Percentiles rank a stretch among this genome's conserved stretches.
Conservation (phyloP, 2,888 invertebrate genomes). For the Drosophila pegasa region DNA sequence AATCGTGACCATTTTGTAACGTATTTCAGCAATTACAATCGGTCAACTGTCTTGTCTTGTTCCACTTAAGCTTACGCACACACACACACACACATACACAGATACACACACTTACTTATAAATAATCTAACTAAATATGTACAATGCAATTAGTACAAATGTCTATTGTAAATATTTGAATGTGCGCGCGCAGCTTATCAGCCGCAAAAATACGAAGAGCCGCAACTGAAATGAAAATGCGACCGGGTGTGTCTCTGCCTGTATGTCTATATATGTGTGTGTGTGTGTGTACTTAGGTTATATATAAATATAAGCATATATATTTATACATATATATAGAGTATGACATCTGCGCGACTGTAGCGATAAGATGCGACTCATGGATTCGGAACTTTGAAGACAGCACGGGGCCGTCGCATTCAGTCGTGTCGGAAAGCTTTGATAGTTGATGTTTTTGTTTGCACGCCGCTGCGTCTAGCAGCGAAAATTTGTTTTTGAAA, state of each 20-base stretch:
- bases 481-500: conserved; percentile 4
- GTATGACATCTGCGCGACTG: conserved; percentile 38
- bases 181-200: conserved; percentile 68
- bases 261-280: not conserved
- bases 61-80: conserved; percentile 41
- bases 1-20: conserved; percentile 44
- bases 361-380: conserved; percentile 36
- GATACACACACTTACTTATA: conserved; percentile 11
- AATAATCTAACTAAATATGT: conserved; percentile 50
- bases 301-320: not conserved
- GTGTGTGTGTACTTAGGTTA: conserved; percentile 7
- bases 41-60: conserved; percentile 47
- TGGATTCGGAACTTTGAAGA: conserved; percentile 50
- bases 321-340: not conserved
- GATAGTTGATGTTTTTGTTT: conserved; percentile 20
- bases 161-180: conserved; percentile 64
- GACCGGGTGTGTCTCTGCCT: conserved; percentile 5
- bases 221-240: conserved; percentile 6
- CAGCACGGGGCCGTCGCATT: conserved; percentile 36
- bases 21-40: conserved; percentile 58
- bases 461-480: conserved; percentile 14
- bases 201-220: conserved; percentile 36
- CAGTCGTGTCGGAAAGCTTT: conserved; percentile 18
- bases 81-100: conserved; percentile 15
- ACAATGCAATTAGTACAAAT: conserved; percentile 67